phyloP scores from a whole-genome alignment of 2,888 invertebrate genomes.

The Noctua janthe region DNA sequence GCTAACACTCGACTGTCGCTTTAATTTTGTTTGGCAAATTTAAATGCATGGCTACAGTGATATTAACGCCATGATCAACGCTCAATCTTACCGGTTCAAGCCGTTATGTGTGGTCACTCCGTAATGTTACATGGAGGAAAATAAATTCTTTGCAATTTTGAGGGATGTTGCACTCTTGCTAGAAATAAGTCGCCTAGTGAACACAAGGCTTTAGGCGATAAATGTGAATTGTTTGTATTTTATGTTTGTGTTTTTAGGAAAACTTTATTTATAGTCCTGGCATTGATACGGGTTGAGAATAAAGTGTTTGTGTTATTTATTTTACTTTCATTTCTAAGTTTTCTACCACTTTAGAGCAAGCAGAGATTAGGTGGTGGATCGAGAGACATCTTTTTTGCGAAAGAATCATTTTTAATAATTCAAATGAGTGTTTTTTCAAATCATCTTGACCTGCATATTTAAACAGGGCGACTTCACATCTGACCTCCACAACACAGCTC shows the following conservation, averaged over 20 bases:
- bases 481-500: too few relatives aligned
- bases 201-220: slow-evolving; percentile 4
- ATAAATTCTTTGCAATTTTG: background rate
- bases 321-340: slow-evolving; percentile 10
- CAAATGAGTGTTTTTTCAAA: background rate
- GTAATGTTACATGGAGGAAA: background rate
- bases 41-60: background rate
- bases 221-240: slow-evolving; percentile 27
- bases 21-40: background rate
- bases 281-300: slow-evolving; percentile 29
- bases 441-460: too few relatives aligned
- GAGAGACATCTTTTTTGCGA: background rate
- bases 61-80: background rate
- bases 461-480: too few relatives aligned
- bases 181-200: background rate
- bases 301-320: slow-evolving; percentile 32
- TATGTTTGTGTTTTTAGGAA: slow-evolving; percentile 26
- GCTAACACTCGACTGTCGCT: background rate
- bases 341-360: background rate
- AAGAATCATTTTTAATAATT: background rate
- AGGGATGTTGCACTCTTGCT: background rate
- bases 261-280: slow-evolving; percentile 37
- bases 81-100: background rate
- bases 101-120: background rate
- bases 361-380: background rate